These are phyloP conservation scores for Linepithema humile DNA, from an alignment of 1,140 invertebrate species.

Conservation along the genomic window DNA sequence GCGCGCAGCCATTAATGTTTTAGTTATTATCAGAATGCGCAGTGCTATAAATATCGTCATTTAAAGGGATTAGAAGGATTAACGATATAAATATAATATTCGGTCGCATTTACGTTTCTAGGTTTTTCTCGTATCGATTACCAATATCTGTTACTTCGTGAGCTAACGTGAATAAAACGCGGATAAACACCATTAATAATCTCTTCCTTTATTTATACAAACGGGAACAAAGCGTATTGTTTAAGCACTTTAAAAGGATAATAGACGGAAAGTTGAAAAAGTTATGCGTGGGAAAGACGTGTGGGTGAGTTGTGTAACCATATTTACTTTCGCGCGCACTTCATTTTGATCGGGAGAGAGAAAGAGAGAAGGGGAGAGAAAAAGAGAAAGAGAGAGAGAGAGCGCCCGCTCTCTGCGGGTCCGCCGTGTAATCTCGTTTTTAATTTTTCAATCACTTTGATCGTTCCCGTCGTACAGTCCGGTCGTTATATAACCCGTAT, in stretches of 20 bases:
- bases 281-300: neutral
- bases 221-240: neutral
- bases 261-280: neutral
- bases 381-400: too few species aligned
- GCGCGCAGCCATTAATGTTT: neutral
- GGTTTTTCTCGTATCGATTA: neutral
- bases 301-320: neutral
- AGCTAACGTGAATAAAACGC: neutral
- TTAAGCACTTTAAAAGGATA: neutral
- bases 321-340: constrained; percentile 26
- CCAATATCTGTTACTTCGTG: neutral
- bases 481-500: constrained; percentile 49
- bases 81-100: constrained; percentile 8
- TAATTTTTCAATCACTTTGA: constrained; percentile 62
- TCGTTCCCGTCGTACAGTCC: constrained; percentile 24
- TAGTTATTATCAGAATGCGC: neutral
- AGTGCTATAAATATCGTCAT: neutral
- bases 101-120: neutral
- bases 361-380: too few species aligned
- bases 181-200: constrained; percentile 9
- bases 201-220: neutral
- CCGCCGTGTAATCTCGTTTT: constrained; percentile 34
- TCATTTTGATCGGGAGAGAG: constrained; percentile 30
- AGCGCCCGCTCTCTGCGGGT: neutral
- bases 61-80: neutral